phyloP scores from a whole-genome alignment of 2,797 vertebrate species.

The Anomalospiza imberbis region DNA sequence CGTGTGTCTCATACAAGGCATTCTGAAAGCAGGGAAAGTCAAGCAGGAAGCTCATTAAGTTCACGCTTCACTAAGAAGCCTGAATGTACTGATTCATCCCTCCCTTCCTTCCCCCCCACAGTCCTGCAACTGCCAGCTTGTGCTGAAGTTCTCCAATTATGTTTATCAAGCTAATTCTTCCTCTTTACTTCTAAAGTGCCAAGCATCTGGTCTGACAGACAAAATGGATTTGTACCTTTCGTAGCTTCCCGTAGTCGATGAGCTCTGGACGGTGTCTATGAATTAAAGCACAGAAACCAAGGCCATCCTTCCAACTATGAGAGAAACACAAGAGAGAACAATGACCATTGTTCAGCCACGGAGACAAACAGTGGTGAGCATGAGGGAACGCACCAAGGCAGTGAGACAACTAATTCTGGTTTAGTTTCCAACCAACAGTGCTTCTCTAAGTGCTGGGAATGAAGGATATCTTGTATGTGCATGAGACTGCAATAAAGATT shows the following conservation, averaged over 20 bases:
- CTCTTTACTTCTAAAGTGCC: background rate
- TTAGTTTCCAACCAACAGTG: background rate
- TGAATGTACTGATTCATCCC: slow-evolving; percentile 48
- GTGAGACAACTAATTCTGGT: background rate
- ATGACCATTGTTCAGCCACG: background rate
- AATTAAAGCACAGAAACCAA: slow-evolving; percentile 98
- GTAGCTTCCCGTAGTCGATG: slow-evolving; percentile 95
- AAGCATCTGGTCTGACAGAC: background rate
- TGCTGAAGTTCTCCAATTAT: slow-evolving; percentile 24
- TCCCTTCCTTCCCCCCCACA: background rate
- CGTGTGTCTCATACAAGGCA: background rate
- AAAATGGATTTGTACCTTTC: slow-evolving; percentile 83
- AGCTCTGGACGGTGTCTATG: slow-evolving; percentile 98
- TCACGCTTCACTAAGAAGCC: slow-evolving; percentile 41
- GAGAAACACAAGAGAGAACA: background rate
- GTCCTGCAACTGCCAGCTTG: background rate
- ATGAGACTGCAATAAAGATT: background rate
- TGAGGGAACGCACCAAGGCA: background rate
- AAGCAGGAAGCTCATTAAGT: slow-evolving; percentile 43
- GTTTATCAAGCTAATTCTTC: slow-evolving; percentile 26
- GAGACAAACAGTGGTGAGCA: background rate
- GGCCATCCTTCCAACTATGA: slow-evolving; percentile 94
- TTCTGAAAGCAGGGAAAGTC: slow-evolving; percentile 1
- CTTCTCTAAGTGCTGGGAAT: background rate
- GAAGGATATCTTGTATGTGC: background rate